A percentile compares a stretch with the other conserved stretches of the same genome.
Evolutionary conservation across 1,140 invertebrate genomes (phyloP).

Genomic region (Vollenhovia emeryi): DNA sequence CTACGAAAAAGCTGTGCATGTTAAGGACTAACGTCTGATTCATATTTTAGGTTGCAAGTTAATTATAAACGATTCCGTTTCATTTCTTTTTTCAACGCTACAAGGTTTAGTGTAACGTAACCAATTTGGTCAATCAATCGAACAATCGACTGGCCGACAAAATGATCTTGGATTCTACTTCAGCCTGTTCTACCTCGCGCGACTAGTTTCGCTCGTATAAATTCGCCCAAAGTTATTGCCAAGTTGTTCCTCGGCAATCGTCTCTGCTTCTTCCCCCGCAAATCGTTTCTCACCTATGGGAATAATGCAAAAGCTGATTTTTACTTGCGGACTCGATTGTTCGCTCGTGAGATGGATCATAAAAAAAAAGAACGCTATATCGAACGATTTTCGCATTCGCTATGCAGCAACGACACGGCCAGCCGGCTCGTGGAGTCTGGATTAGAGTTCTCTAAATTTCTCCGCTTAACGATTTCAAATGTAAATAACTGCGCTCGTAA

Average conservation of each 20-base stretch:
- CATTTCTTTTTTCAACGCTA: neutral
- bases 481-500: slow-evolving; percentile 39
- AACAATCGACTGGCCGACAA: neutral
- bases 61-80: neutral
- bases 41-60: slow-evolving; percentile 6
- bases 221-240: neutral
- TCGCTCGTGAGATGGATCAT: slow-evolving; percentile 47
- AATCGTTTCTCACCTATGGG: neutral
- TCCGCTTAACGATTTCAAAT: slow-evolving; percentile 60
- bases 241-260: slow-evolving; percentile 2
- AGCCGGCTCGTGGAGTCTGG: slow-evolving; percentile 2
- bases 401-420: slow-evolving; percentile 28
- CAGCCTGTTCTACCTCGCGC: neutral
- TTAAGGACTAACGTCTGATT: neutral
- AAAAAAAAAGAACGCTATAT: neutral
- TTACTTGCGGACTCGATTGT: slow-evolving; percentile 23
- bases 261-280: too few relatives aligned
- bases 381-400: slow-evolving; percentile 58
- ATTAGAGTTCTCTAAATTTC: slow-evolving; percentile 54
- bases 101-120: neutral
- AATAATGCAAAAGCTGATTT: slow-evolving; percentile 8
- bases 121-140: neutral
- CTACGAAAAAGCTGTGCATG: too few relatives aligned
- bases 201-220: neutral
- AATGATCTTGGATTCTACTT: neutral